Conservation (phyloP, 1,140 invertebrate species). For the Trissolcus basalis region DNA sequence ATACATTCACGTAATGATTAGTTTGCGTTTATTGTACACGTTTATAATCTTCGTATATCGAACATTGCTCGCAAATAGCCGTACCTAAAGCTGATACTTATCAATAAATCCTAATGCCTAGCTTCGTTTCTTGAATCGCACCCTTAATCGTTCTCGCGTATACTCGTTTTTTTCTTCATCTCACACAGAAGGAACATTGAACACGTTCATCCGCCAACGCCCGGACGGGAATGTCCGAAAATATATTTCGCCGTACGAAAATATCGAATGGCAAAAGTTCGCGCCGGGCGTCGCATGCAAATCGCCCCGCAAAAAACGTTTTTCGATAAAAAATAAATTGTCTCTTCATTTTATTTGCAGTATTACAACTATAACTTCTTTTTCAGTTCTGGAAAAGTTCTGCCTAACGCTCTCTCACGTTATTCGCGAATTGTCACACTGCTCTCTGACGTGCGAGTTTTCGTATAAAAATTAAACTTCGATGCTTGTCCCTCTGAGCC, state of each 20-base stretch:
- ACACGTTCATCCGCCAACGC: conserved; percentile 54
- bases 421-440: conserved; percentile 12
- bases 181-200: conserved; percentile 68
- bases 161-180: conserved; percentile 40
- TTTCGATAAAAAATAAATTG: conserved; percentile 68
- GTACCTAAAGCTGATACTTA: conserved; percentile 40
- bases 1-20: conserved; percentile 46
- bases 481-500: conserved; percentile 48
- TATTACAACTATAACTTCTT: conserved; percentile 48
- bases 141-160: conserved; percentile 32
- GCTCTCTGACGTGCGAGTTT: background rate
- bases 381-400: too few relatives aligned
- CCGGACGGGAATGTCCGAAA: conserved; percentile 40
- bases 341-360: conserved; percentile 21
- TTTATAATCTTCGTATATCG: conserved; percentile 67
- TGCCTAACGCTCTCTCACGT: too few relatives aligned
- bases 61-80: conserved; percentile 66
- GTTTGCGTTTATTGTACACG: conserved; percentile 59
- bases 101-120: conserved; percentile 40
- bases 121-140: conserved; percentile 40
- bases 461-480: conserved; percentile 52
- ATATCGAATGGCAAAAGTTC: conserved; percentile 28
- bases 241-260: conserved; percentile 55
- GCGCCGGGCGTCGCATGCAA: conserved; percentile 12
- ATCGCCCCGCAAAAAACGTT: conserved; percentile 52